Base-by-base conservation (phyloP, 2,113 vertebrate genomes). In the Oreochromis aureus region DNA sequence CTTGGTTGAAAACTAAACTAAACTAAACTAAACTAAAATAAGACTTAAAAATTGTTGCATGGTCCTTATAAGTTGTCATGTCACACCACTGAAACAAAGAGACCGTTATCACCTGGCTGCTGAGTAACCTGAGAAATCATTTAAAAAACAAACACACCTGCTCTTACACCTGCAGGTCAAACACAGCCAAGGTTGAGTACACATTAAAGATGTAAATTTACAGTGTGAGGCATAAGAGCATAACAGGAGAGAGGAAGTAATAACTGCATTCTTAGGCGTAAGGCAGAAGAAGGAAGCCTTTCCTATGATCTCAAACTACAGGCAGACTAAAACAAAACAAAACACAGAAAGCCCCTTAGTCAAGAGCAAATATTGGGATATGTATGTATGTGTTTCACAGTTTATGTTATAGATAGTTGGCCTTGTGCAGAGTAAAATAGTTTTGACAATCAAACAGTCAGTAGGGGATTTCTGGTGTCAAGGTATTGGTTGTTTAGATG, bases 131-230 rank as follows among this genome's bases (percentile, higher is more conserved):
- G 44, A 76, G 80, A 85, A 87, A 76, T 41, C 46, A 54, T 56
- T 36, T 48, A 34, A 18, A n/a, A 85, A 78, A 73, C 61, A 89
- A 92, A 89, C 81, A 84, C 34, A 54, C 48, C 18, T 63, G 59
- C 32, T 32, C 22, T 66, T 73, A 16, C n/a, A 53, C 39, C 56
- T 76, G 54, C 10, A 3, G 18, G 48, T 30, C 24, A 44, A 22
- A n/a, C 71, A 76, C 10, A 78, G 71, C 44, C 71, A 78, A 78
- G 44, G 39, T 44, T 81, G 84, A 80, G 58, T 61, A 79, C 80
- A 82, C 78, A 61, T 80, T 76, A 32, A 41, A 18, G 51, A 63
- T 80, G 80, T 80, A n/a, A 79, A 54, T 44, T 8, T 8, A 55
- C 6, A 87, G 18, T 56, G 44, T 13, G 51, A 73, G 6, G 30